Base-by-base conservation (phyloP, 2,888 invertebrate genomes). In the Ceriagrion tenellum region DNA sequence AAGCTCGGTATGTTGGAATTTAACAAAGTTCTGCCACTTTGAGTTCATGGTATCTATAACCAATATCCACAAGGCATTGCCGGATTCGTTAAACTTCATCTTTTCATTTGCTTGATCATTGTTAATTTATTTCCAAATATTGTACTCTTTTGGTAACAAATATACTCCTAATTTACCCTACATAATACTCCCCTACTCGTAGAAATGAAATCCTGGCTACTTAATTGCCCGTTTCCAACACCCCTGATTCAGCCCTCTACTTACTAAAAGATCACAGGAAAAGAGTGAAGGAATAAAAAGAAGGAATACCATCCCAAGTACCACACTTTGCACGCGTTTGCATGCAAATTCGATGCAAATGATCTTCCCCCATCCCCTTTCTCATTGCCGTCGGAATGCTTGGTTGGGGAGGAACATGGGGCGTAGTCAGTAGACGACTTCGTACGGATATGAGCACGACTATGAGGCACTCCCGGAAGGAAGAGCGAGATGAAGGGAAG, bases 281-380 rank as follows among this genome's bases (percentile, higher is more conserved):
- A 69, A n/a, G n/a, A 69, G 20, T n/a, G 20, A n/a, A n/a, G n/a
- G n/a, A 69, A 69, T 8, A 69, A 20, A 12, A 30, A 35, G 35
- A 23, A 69, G 69, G 26, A 81, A 81, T 81, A 35, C 69, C 40
- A n/a, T 74, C 63, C 18, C 63, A 0, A 56, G n/a, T 6, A 26
- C 59, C 63, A 47, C 55, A 89, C n/a, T 12, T 40, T 35, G 47
- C 23, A 6, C 93, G 69, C 69, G 47, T 93, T 93, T 26, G 26
- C 69, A 93, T 63, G 93, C 93, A 93, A 93, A 93, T 93, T 23
- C 93, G 93, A 93, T 93, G 93, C 74, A 93, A 93, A 93, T 93
- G 93, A 69, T 69, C 20, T 12, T 20, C 20, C 13, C 20, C 59
- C n/a, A n/a, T 56, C 12, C 93, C 69, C 69, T 47, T 47, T 47